Evolutionary conservation across 2,888 invertebrate genomes (phyloP).

Genomic region (Brachycybe producta): DNA sequence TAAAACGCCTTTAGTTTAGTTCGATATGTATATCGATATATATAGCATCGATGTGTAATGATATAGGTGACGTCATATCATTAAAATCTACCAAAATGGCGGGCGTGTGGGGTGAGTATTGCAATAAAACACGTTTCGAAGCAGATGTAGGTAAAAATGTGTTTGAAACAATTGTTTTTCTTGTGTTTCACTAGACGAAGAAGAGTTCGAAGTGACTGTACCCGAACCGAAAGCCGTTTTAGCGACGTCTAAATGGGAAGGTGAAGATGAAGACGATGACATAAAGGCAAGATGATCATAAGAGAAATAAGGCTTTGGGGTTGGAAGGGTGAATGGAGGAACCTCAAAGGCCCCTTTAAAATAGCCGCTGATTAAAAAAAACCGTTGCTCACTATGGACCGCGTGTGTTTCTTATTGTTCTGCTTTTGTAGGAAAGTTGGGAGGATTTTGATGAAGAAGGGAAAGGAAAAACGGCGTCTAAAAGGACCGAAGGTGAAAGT

Average conservation of each 20-base stretch:
- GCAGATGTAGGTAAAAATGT: too few species aligned
- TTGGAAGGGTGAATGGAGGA: too few species aligned
- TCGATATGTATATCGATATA: too few species aligned
- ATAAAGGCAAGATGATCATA: constrained; percentile 29
- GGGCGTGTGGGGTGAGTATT: too few species aligned
- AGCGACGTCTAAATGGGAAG: constrained; percentile 31
- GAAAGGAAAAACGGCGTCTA: constrained; percentile 19
- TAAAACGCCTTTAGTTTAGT: too few species aligned
- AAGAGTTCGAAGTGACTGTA: not conserved
- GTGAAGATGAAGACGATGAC: constrained; percentile 33
- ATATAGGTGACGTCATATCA: too few species aligned
- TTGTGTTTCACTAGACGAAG: constrained; percentile 9
- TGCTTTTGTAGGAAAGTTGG: constrained; percentile 67
- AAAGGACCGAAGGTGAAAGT: constrained; percentile 5
- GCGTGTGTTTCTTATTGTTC: not conserved
- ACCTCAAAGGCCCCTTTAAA: not conserved
- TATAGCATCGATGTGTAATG: too few species aligned
- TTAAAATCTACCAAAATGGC: too few species aligned
- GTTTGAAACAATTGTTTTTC: too few species aligned
- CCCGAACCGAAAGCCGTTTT: not conserved
- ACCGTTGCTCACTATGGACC: not conserved
- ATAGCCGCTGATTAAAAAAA: too few species aligned
- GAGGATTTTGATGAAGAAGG: constrained; percentile 66
- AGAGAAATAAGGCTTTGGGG: not conserved
- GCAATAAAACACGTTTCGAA: too few species aligned